Evolutionary conservation across 2,888 invertebrate species (phyloP), one percentile per base, ranked within the genome.

Genomic region (Anodontia alba): DNA sequence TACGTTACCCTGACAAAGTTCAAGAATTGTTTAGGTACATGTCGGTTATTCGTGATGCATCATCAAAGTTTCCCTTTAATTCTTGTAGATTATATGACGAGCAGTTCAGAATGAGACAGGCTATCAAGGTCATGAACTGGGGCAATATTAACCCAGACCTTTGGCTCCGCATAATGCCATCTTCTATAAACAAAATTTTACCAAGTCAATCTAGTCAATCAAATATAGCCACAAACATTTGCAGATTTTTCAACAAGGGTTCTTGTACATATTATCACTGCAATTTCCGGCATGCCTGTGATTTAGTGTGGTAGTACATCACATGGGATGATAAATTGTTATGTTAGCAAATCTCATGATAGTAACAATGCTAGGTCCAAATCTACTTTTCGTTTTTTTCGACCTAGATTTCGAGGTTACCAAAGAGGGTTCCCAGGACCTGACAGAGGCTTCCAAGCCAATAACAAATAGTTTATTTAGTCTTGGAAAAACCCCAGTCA

Each of bases 1-100:
- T 38, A 3, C 31, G 29, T 1, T 46, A 75, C 23, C 49, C 49
- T 20, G 36, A 31, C 3, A 43, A 51, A 26, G 15, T 31, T 0
- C 68, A 75, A 20, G 75, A 51, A 3, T n/a, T 75, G 17, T 51
- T 75, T 1, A 67, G 68, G 29, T 68, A 75, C 36, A 51, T 75
- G 31, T 29, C n/a, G 1, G 31, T 42, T 36, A 68, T 68, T 15
- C 49, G 75, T 12, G 33, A 31, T 33, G 75, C 38, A 1, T 36
- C 54, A 23, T 43, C 26, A 38, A 46, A 43, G 10, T 66, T 66
- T 29, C 3, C 31, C 31, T n/a, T 31, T 29, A n/a, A 26, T 36
- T 33, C 42, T 20, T 75, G 75, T 49, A 15, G 68, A 10, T 43
- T 1, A 8, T 75, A 75, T 62, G 75, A 75, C 51, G 62, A 62